Evolutionary conservation across 2,888 invertebrate species (phyloP), one percentile per base, ranked within the genome.

Genomic region (Holacanthella duospinosa): DNA sequence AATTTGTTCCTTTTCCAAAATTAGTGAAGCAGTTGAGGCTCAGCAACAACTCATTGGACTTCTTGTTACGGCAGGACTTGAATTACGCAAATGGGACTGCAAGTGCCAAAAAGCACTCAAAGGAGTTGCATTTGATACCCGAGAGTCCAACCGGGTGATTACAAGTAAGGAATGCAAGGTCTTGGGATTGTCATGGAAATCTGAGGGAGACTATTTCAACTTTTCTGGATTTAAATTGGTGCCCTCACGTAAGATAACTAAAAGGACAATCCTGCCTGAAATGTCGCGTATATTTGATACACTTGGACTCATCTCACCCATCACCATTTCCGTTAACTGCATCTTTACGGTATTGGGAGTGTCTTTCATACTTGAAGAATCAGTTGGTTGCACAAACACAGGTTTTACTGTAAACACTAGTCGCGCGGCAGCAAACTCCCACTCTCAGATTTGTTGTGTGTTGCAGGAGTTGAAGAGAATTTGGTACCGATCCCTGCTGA

Each of bases 241-340:
- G n/a, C n/a, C n/a, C n/a, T 16, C 36, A 36, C 36, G 16, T 6
- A 36, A 16, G 36, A 16, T 9, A 6, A 16, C 16, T 16, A 48
- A 21, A 9, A 21, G n/a, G n/a, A 21, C 12, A 21, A 63, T 74
- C 9, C 57, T 73, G 19, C 70, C 71, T 4, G 67, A 67, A 6
- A 69, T 73, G 1, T 64, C 74, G 6, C 67, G 65, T 53, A 59
- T 74, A 2, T 74, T 72, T 59, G 74, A 75, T 59, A 74, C 73
- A 1, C 58, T 74, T 0, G 73, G 73, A 1, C 65, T 69, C 19
- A 43, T 74, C 16, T 56, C 60, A 2, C 74, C 73, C 1, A 64
- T 72, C 21, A 63, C 70, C 1, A 63, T 74, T 16, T 63, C 44
- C 2, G 72, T 68, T 25, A 75, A 75, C n/a, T n/a, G n/a, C n/a